Conservation (phyloP, 2,888 invertebrate genomes). For the Meganola albula region DNA sequence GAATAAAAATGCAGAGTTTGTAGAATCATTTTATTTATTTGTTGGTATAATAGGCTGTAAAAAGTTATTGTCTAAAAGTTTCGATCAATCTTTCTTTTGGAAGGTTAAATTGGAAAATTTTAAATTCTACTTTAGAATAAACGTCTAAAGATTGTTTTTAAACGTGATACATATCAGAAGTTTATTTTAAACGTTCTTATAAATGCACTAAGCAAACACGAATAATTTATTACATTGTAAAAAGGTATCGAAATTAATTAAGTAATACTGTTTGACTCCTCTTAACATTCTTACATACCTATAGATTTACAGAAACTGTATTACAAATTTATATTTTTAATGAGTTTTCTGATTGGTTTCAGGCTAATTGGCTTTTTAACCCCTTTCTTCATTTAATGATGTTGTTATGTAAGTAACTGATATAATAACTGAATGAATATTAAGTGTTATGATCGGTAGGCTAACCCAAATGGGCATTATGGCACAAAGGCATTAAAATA, state of each 20-base stretch:
- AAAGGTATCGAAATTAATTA: slow-evolving; percentile 65
- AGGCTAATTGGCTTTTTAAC: slow-evolving; percentile 8
- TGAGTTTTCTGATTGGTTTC: neutral
- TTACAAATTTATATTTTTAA: slow-evolving; percentile 4
- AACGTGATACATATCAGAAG: slow-evolving; percentile 30
- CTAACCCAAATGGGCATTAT: slow-evolving; percentile 55
- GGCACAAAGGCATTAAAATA: slow-evolving; percentile 64
- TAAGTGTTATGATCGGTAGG: slow-evolving; percentile 47
- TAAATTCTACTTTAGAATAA: slow-evolving; percentile 39
- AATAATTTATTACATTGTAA: slow-evolving; percentile 42
- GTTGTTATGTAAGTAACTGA: slow-evolving; percentile 22
- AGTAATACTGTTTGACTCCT: slow-evolving; percentile 73
- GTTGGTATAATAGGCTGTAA: slow-evolving; percentile 72
- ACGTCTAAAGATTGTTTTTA: slow-evolving; percentile 34
- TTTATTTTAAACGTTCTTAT: slow-evolving; percentile 34
- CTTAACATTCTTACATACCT: slow-evolving; percentile 45
- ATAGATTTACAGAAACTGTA: slow-evolving; percentile 29
- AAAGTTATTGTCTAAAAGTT: slow-evolving; percentile 74
- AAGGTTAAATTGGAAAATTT: slow-evolving; percentile 39
- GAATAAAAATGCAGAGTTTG: slow-evolving; percentile 52
- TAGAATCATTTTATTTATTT: slow-evolving; percentile 68
- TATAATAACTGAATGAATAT: slow-evolving; percentile 27
- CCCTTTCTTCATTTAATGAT: slow-evolving; percentile 26
- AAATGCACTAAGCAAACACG: slow-evolving; percentile 48
- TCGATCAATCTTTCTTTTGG: slow-evolving; percentile 57